These are phyloP conservation scores for Lycophotia porphyrea DNA, from an alignment of 2,888 invertebrate genomes.

Conservation along the genomic window DNA sequence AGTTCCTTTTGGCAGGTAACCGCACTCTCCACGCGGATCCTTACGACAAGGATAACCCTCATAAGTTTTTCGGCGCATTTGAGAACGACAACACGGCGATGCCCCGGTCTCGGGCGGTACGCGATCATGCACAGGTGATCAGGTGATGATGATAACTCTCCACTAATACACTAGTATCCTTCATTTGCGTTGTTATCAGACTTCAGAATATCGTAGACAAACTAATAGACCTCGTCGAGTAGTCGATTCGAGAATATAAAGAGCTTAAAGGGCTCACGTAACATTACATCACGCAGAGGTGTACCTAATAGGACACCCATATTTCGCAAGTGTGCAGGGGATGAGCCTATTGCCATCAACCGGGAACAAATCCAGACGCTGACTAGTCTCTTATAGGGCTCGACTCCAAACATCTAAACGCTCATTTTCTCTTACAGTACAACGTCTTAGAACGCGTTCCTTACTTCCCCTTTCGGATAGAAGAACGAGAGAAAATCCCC, in stretches of 20 bases:
- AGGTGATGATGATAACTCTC: constrained; percentile 77
- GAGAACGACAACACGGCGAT: constrained; percentile 77
- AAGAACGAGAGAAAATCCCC: constrained; percentile 69
- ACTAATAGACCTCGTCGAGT: background rate
- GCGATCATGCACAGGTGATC: constrained; percentile 85
- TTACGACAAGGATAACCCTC: constrained; percentile 77
- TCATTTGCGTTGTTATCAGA: background rate
- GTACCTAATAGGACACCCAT: too few relatives aligned
- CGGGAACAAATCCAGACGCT: too few relatives aligned
- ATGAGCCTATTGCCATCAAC: too few relatives aligned
- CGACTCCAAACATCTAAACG: constrained; percentile 16
- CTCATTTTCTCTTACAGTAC: constrained; percentile 41
- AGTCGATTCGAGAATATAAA: too few relatives aligned
- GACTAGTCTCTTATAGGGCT: background rate
- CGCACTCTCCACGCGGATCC: constrained; percentile 85
- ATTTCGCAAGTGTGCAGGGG: too few relatives aligned
- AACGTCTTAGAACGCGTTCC: constrained; percentile 63
- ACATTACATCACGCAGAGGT: too few relatives aligned
- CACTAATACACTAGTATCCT: too few relatives aligned
- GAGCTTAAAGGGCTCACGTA: too few relatives aligned
- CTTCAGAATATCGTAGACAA: background rate
- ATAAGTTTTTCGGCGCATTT: constrained; percentile 77
- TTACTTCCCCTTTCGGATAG: constrained; percentile 78
- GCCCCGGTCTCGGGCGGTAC: constrained; percentile 72
- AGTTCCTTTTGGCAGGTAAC: constrained; percentile 72